These are phyloP conservation scores for Cyaniris semiargus DNA, from an alignment of 2,888 invertebrate genomes.

Conservation along the genomic window DNA sequence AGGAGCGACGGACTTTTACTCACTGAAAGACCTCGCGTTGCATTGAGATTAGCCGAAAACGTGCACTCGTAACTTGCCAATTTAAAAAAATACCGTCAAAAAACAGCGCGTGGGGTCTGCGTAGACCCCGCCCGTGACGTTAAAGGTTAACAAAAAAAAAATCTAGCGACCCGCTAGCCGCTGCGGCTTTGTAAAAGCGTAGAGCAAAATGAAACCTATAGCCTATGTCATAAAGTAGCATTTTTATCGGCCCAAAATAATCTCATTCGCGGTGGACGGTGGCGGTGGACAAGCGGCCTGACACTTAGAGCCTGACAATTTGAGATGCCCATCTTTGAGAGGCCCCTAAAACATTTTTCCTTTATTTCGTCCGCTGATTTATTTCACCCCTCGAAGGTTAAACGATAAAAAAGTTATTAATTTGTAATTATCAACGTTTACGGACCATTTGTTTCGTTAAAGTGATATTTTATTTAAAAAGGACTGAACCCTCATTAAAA, in stretches of 20 bases:
- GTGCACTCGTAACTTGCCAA: too few relatives aligned
- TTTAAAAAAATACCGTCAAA: too few relatives aligned
- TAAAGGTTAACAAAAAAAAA: too few relatives aligned
- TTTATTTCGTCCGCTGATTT: constrained; percentile 14
- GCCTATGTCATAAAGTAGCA: background rate
- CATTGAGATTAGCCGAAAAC: too few relatives aligned
- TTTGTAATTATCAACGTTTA: constrained; percentile 25
- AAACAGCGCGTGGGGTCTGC: too few relatives aligned
- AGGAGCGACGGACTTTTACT: too few relatives aligned
- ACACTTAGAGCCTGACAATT: constrained; percentile 36
- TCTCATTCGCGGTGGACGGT: background rate
- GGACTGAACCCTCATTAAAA: background rate
- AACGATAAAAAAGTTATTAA: constrained; percentile 29
- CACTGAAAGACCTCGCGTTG: too few relatives aligned
- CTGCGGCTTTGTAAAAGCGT: too few relatives aligned
- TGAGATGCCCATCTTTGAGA: constrained; percentile 39
- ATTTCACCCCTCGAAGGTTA: background rate
- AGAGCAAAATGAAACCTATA: too few relatives aligned
- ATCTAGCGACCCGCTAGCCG: too few relatives aligned
- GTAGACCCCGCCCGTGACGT: too few relatives aligned
- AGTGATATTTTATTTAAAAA: constrained; percentile 26
- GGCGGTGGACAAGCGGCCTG: background rate
- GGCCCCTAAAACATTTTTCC: constrained; percentile 35
- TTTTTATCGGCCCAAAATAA: background rate
- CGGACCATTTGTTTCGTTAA: constrained; percentile 27